Conservation (phyloP, 1,140 invertebrate genomes). For the Agrypnia vestita region DNA sequence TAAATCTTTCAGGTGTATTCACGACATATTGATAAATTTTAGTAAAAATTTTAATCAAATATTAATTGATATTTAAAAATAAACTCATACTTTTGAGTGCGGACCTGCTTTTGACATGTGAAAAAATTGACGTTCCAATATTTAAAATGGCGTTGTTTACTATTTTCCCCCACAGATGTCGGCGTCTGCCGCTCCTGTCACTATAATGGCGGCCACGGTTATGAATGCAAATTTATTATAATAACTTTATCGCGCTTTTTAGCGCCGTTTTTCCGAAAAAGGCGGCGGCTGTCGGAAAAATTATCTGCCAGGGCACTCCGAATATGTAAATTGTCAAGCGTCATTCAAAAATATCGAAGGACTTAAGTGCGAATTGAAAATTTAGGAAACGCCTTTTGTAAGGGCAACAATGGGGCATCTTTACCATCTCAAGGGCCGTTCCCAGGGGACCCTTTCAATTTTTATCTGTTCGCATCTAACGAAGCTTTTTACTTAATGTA, state of each 20-base stretch:
- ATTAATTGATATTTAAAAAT: no score
- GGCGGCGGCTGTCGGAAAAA: slow-evolving; percentile 6
- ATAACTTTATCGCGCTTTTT: slow-evolving; percentile 40
- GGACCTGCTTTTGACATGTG: neutral
- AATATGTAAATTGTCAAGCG: slow-evolving; percentile 15
- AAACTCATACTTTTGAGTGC: neutral
- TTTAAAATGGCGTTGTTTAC: slow-evolving; percentile 17
- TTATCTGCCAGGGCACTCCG: neutral
- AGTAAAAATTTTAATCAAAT: no score
- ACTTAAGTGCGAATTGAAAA: neutral
- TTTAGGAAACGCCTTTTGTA: slow-evolving; percentile 3
- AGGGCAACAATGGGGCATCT: neutral
- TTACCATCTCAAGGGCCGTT: neutral
- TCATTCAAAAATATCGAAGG: neutral
- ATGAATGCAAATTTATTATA: slow-evolving; percentile 42
- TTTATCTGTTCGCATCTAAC: no score
- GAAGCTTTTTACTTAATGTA: no score
- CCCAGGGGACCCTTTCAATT: no score
- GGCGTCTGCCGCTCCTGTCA: neutral
- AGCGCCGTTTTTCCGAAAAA: neutral
- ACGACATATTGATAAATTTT: no score
- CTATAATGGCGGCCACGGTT: slow-evolving; percentile 10
- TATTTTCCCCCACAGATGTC: slow-evolving; percentile 32
- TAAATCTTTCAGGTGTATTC: no score
- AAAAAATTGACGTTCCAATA: slow-evolving; percentile 15